Evolutionary conservation across 2,797 vertebrate species (phyloP), one percentile per base, ranked within the genome.

Genomic region (Acanthurus lineatus): DNA sequence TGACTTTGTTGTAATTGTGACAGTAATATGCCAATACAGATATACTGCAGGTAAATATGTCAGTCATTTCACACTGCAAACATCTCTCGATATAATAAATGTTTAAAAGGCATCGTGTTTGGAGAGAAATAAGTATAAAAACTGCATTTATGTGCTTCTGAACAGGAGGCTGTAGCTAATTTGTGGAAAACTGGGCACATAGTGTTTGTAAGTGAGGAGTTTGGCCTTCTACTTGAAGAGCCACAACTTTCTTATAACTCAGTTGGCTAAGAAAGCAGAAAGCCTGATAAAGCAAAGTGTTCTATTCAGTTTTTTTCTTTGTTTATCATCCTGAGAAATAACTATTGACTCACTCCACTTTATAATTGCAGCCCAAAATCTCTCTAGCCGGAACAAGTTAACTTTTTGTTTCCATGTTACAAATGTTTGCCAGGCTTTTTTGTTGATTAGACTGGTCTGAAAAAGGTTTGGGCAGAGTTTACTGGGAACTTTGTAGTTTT

Each of bases 1-100:
- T 63, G 80, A 83, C 84, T 85, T 79, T 76, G 66, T 83, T 82
- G 81, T 79, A 82, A 82, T 28, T 74, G 61, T 83, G 66, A 69
- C 44, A 67, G 54, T 71, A 49, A 81, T 59, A 81, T 69, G 35
- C 60, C 38, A 52, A 40, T 56, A 19, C 1, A 40, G 45, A 72
- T 62, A 25, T 25, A 25, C 25, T 25, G 25, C 25, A 66, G 42
- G 58, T 51, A 58, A 20, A 61, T 48, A 74, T 59, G 57, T 16
- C 16, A 77, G 59, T 45, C 14, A 14, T 54, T 6, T 16, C 40
- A 45, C 35, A 61, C 63, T 56, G 45, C 6, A 42, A 72, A 65
- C 44, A 58, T 16, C 38, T 68, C 49, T 53, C 54, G 12, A 75
- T 60, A 52, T 73, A 63, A 52, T 76, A 64, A 47, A 52, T 9